phyloP scores from a whole-genome alignment of 2,113 vertebrate genomes.

The Petaurus breviceps region DNA sequence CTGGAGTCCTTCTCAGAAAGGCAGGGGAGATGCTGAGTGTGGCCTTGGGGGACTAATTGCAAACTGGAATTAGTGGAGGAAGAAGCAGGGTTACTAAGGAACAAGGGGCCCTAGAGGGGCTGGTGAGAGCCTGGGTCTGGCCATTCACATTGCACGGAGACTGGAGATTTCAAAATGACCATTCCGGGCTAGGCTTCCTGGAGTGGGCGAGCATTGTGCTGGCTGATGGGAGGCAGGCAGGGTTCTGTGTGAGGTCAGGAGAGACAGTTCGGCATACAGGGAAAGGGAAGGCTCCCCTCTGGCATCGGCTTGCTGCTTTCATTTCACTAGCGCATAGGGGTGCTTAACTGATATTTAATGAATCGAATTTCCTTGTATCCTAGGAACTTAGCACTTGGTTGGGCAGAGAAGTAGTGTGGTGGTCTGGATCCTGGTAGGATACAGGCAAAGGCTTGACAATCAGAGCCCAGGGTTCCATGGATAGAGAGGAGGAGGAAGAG shows the following conservation, averaged over 20 bases:
- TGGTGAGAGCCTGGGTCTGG: background rate
- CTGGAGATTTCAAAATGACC: background rate
- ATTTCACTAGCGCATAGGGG: background rate
- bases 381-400: background rate
- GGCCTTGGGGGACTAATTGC: background rate
- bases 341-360: background rate
- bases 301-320: background rate
- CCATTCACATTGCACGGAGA: background rate
- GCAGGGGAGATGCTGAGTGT: background rate
- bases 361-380: background rate
- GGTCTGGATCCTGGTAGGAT: background rate
- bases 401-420: background rate
- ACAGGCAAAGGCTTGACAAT: background rate
- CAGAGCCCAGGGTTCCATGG: background rate
- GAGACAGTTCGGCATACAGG: background rate
- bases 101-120: too few relatives aligned
- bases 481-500: background rate
- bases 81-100: background rate
- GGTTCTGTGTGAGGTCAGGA: background rate
- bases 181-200: background rate
- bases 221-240: background rate
- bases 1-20: background rate
- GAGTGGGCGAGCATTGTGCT: background rate
- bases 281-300: background rate
- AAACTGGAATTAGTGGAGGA: background rate